A percentile compares a stretch with the other conserved stretches of the same genome.
Evolutionary conservation across 2,113 vertebrate species (phyloP).

Genomic region (Nasalis larvatus): DNA sequence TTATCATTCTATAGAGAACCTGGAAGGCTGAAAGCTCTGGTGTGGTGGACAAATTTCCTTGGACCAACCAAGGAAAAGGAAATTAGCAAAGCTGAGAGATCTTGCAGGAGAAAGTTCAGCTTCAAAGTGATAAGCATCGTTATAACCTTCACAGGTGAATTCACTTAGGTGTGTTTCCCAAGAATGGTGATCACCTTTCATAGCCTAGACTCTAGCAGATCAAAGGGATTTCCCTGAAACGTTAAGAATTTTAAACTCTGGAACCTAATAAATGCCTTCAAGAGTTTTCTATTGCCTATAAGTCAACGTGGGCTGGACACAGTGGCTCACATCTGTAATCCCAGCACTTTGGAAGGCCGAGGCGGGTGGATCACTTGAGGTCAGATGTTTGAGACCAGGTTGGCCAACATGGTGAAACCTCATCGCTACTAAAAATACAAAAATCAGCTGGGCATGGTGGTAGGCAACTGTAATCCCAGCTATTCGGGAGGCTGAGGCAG

Average conservation of each 20-base stretch:
- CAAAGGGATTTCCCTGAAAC: conserved; percentile 1
- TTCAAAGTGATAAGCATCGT: conserved; percentile 8
- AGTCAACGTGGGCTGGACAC: background rate
- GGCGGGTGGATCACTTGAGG: too few species aligned
- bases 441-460: too few species aligned
- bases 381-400: too few species aligned
- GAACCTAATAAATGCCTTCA: background rate
- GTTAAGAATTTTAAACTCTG: background rate
- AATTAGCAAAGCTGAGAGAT: background rate
- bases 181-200: background rate
- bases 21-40: background rate
- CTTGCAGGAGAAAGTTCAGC: background rate
- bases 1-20: conserved; percentile 29
- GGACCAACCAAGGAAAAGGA: background rate
- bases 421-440: too few species aligned
- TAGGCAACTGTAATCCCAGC: too few species aligned
- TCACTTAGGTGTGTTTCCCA: background rate
- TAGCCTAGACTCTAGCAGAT: background rate
- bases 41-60: background rate
- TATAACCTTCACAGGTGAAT: conserved; percentile 34
- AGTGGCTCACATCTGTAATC: too few species aligned
- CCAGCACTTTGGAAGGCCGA: too few species aligned
- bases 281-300: background rate
- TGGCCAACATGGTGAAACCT: too few species aligned
- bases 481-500: too few species aligned